These are phyloP conservation scores for Xenops minutus DNA, from an alignment of 2,797 vertebrate genomes.

Conservation along the genomic window DNA sequence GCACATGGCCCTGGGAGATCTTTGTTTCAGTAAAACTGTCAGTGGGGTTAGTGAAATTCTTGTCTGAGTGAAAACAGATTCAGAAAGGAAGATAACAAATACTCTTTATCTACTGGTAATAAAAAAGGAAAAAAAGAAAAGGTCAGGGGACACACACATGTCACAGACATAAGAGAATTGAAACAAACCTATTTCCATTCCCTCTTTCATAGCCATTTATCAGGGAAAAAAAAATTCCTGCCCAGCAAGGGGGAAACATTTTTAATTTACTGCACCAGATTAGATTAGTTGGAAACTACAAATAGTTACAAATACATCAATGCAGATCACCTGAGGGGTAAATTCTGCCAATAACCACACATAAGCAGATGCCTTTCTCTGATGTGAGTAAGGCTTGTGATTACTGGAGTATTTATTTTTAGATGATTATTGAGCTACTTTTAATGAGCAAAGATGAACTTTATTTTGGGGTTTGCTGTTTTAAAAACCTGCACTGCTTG, in stretches of 20 bases:
- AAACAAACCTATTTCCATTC: neutral
- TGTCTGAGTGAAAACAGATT: neutral
- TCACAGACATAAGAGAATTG: neutral
- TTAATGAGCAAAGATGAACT: conserved; percentile 2
- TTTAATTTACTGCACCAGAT: conserved; percentile 18
- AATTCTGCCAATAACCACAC: neutral
- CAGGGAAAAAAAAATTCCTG: neutral
- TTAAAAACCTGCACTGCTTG: conserved; percentile 26
- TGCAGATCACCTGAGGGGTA: conserved; percentile 17
- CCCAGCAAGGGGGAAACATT: conserved; percentile 8
- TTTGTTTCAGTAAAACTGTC: neutral
- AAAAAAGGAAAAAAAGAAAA: no score
- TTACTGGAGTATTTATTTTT: conserved; percentile 47
- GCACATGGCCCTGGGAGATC: neutral
- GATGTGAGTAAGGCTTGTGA: conserved; percentile 29
- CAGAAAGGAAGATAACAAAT: neutral
- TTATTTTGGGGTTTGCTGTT: neutral
- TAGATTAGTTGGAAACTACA: neutral
- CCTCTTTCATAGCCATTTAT: neutral
- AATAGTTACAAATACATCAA: conserved; percentile 34
- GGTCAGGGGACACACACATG: fast-evolving
- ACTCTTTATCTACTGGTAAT: neutral
- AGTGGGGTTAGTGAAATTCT: neutral
- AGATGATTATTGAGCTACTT: conserved; percentile 10
- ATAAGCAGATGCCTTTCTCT: conserved; percentile 36